Evolutionary conservation across 2,113 vertebrate genomes (phyloP), one percentile per base, ranked within the genome.

Genomic region (Etheostoma spectabile): DNA sequence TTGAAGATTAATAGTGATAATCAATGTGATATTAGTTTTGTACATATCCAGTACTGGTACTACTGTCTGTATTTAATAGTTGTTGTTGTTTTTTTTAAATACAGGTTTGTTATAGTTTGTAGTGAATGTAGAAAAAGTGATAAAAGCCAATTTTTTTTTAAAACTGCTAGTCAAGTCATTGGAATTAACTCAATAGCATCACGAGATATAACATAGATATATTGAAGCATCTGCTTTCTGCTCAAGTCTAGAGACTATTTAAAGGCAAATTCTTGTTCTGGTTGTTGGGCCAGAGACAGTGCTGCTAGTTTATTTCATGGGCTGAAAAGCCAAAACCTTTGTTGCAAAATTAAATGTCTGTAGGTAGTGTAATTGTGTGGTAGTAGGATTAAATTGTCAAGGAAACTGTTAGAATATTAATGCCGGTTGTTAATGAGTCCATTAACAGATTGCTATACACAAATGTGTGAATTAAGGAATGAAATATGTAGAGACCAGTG

Each of bases 391-490:
- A 42, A 18, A 67, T 19, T 52, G 48, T 55, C 56, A 62, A 46
- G 63, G 10, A 77, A 57, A 22, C n/a, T 11, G 19, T 68, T 38
- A 38, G 63, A 51, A 70, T 79, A 69, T 64, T 60, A 75, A 65
- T 70, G 52, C 19, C 59, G 52, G 59, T 22, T 48, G 45, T 53
- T 65, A 84, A 71, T 27, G 46, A 75, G 22, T 38, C 65, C 13
- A 59, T 71, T 79, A 63, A 74, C 24, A 55, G 16, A 48, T 52
- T 75, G 42, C 38, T n/a, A 42, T 16, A 57, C 57, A 64, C 42
- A 78, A 46, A 68, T 49, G 22, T 49, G 63, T 65, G 51, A 75
- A 57, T 5, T 62, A 30, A 55, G 49, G 57, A 63, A 38, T 63
- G 63, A 63, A 74, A 64, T 56, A 51, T 15, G n/a, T 49, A 19